phyloP scores from a whole-genome alignment of 2,797 vertebrate species.

The Rhabdomys pumilio region DNA sequence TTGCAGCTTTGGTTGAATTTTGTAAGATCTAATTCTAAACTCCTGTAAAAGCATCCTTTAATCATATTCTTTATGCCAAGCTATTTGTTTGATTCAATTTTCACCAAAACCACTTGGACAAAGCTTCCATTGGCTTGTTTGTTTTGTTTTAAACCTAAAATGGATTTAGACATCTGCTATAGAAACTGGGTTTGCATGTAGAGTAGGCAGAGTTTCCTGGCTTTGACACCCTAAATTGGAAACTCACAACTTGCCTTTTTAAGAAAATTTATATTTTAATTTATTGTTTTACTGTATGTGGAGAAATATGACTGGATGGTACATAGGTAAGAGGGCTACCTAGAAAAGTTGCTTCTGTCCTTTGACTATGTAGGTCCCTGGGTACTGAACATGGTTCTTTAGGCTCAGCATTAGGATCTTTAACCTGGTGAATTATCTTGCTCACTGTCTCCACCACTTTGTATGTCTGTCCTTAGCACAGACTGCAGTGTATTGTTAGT shows the following conservation, averaged over 20 bases:
- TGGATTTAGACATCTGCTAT: not conserved
- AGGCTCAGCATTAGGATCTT: not conserved
- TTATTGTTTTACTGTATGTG: not conserved
- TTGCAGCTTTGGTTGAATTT: conserved; percentile 30
- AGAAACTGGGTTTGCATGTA: not conserved
- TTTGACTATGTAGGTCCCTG: not conserved
- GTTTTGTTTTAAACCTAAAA: conserved; percentile 24
- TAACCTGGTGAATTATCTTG: not conserved
- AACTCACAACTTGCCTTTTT: not conserved
- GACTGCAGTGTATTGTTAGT: too few species aligned
- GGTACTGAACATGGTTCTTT: not conserved
- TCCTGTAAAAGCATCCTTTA: not conserved
- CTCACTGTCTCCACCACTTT: not conserved
- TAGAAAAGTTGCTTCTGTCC: not conserved
- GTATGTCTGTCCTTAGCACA: not conserved
- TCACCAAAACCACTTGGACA: not conserved
- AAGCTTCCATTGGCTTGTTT: conserved; percentile 1
- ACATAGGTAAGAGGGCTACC: too few species aligned
- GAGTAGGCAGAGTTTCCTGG: not conserved
- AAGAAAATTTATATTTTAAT: not conserved
- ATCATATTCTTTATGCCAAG: conserved; percentile 44
- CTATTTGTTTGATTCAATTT: conserved; percentile 30
- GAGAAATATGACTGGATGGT: not conserved
- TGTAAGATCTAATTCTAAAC: conserved; percentile 42
- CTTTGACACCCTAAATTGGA: not conserved